phyloP scores from a whole-genome alignment of 2,888 invertebrate species.

The Drosophila limbata region DNA sequence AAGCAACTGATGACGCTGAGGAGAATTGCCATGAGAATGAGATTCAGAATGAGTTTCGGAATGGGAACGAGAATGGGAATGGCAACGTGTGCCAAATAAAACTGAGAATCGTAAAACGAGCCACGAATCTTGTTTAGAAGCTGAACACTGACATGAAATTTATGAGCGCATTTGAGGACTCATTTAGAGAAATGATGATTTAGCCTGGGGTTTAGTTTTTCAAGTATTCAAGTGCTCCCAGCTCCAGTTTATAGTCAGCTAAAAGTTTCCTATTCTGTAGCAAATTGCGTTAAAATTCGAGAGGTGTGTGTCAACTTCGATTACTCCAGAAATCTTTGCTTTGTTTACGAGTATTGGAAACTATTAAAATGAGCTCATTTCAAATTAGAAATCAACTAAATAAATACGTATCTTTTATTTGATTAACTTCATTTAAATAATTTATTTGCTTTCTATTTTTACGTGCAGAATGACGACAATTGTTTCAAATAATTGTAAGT shows the following conservation, averaged over 20 bases:
- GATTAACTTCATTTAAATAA: slow-evolving; percentile 8
- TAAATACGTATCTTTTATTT: background rate
- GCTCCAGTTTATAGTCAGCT: slow-evolving; percentile 29
- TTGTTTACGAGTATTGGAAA: slow-evolving; percentile 13
- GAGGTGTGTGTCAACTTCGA: slow-evolving; percentile 30
- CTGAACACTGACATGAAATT: slow-evolving; percentile 49
- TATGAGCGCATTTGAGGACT: slow-evolving; percentile 55
- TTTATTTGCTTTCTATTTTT: slow-evolving; percentile 3
- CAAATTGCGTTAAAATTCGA: slow-evolving; percentile 29
- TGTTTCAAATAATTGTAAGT: slow-evolving; percentile 68
- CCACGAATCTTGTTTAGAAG: slow-evolving; percentile 57
- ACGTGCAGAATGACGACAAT: slow-evolving; percentile 47
- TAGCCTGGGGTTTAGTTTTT: slow-evolving; percentile 30
- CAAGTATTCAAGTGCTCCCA: slow-evolving; percentile 6
- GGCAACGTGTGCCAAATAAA: slow-evolving; percentile 67
- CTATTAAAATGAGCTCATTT: background rate
- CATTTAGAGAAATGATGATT: slow-evolving; percentile 52
- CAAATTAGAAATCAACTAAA: background rate
- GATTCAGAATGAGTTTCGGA: slow-evolving; percentile 26
- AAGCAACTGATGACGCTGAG: slow-evolving; percentile 42
- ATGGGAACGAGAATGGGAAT: slow-evolving; percentile 26
- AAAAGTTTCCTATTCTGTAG: slow-evolving; percentile 24
- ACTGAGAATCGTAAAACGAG: slow-evolving; percentile 60
- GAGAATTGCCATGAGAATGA: slow-evolving; percentile 34
- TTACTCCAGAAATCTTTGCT: slow-evolving; percentile 9